Evolutionary conservation across 1,140 invertebrate genomes (phyloP).

Genomic region (Cardiocondyla obscurior): DNA sequence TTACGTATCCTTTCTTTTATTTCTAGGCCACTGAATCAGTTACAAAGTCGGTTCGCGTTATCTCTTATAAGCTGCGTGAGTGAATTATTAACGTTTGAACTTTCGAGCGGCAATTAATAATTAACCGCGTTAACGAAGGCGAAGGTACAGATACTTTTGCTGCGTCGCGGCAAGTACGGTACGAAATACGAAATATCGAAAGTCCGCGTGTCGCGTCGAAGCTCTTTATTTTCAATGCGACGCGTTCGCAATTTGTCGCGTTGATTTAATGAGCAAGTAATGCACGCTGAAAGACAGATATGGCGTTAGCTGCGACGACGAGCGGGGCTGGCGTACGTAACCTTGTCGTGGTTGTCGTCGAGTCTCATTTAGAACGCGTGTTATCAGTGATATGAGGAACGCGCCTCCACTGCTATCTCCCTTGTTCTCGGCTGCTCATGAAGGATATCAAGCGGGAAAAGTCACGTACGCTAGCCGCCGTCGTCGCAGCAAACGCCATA

Average conservation of each 20-base stretch:
- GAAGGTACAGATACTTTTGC: background rate
- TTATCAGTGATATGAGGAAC: no score
- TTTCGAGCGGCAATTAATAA: background rate
- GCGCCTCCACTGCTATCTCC: no score
- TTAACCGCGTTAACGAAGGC: background rate
- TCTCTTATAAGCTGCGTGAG: background rate
- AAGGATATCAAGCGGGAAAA: no score
- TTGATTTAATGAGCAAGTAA: conserved; percentile 30
- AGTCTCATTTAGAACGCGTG: no score
- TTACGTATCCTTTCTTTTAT: conserved; percentile 11
- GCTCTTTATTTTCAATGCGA: background rate
- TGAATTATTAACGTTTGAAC: background rate
- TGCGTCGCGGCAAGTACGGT: background rate
- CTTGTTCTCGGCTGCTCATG: no score
- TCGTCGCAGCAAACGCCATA: no score
- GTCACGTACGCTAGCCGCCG: no score
- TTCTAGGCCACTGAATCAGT: conserved; percentile 31
- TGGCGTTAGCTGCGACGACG: no score
- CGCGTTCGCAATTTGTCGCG: background rate
- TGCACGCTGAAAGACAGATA: no score
- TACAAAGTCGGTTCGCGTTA: background rate
- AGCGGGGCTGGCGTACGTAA: no score
- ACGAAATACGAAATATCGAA: background rate
- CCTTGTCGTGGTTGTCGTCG: no score
- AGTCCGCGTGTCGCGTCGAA: background rate